Evolutionary conservation across 1,140 invertebrate genomes (phyloP).

Genomic region (Drosophila littoralis): DNA sequence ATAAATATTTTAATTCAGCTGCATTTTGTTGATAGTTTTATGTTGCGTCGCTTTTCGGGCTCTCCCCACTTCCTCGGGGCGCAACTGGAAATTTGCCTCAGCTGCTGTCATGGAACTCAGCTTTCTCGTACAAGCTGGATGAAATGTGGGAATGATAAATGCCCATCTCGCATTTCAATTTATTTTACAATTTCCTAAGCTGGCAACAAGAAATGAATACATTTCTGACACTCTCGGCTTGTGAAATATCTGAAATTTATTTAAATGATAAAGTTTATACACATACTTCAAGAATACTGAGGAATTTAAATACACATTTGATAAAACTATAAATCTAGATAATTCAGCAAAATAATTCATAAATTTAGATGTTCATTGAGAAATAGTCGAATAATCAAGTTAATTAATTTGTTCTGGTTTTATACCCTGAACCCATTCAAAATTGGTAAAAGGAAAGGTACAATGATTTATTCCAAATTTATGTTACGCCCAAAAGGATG

Average conservation of each 20-base stretch:
- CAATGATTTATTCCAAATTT: too few species aligned
- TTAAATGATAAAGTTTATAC: conserved; percentile 18
- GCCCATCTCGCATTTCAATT: conserved; percentile 67
- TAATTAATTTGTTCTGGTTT: too few species aligned
- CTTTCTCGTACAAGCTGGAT: conserved; percentile 1
- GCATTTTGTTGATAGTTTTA: conserved; percentile 77
- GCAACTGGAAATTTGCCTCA: conserved; percentile 18
- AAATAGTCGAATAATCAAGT: too few species aligned
- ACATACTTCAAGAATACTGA: neutral
- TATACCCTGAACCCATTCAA: too few species aligned
- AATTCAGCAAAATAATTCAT: neutral
- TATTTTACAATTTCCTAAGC: conserved; percentile 69
- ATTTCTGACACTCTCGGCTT: conserved; percentile 11
- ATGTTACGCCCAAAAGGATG: too few species aligned
- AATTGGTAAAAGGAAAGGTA: too few species aligned
- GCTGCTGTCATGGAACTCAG: conserved; percentile 18
- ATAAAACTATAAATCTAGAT: conserved; percentile 2
- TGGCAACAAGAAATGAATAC: conserved; percentile 26
- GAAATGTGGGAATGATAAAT: conserved; percentile 53
- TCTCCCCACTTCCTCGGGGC: neutral
- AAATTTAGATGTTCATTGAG: neutral
- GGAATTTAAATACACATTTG: neutral
- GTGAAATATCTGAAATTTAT: conserved; percentile 9
- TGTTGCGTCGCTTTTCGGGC: conserved; percentile 22
- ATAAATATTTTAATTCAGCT: conserved; percentile 76